A percentile compares a stretch with the other conserved stretches of the same genome.
These are phyloP conservation scores for Magallana nippona DNA, from an alignment of 2,888 invertebrate genomes.

Conservation along the genomic window DNA sequence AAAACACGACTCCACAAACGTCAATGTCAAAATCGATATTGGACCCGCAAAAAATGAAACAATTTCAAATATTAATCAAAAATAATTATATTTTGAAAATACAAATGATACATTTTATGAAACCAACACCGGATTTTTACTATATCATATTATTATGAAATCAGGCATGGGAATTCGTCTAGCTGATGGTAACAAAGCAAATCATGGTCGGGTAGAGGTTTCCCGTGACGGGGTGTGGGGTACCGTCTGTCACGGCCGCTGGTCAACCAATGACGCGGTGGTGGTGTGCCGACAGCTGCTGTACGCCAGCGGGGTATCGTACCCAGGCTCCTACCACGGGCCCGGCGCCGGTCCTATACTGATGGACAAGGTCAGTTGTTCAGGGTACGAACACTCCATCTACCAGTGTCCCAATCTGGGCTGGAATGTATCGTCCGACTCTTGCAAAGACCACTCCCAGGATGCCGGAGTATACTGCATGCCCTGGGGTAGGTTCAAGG, in stretches of 20 bases:
- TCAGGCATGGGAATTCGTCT: conserved; percentile 44
- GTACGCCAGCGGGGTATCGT: conserved; percentile 55
- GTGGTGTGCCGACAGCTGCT: conserved; percentile 63
- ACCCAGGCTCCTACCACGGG: conserved; percentile 40
- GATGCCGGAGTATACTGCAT: conserved; percentile 63
- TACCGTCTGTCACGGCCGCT: conserved; percentile 59
- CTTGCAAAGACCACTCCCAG: conserved; percentile 50
- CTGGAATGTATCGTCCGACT: conserved; percentile 48
- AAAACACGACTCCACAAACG: too few species aligned
- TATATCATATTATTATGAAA: neutral
- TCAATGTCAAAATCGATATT: too few species aligned
- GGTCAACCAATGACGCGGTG: conserved; percentile 55
- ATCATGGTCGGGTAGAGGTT: conserved; percentile 60
- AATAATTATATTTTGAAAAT: too few species aligned
- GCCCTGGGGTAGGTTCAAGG: conserved; percentile 42
- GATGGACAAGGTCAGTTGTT: conserved; percentile 81
- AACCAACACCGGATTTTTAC: too few species aligned
- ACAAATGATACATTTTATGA: too few species aligned
- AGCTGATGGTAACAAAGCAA: conserved; percentile 43
- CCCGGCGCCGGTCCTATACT: conserved; percentile 61
- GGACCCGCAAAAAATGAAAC: too few species aligned
- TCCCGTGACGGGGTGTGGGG: conserved; percentile 61
- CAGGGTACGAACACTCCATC: conserved; percentile 61
- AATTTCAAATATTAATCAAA: too few species aligned
- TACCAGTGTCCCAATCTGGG: conserved; percentile 63